Evolutionary conservation across 2,797 vertebrate genomes (phyloP), one percentile per base, ranked within the genome.

Genomic region (Trachops cirrhosus): DNA sequence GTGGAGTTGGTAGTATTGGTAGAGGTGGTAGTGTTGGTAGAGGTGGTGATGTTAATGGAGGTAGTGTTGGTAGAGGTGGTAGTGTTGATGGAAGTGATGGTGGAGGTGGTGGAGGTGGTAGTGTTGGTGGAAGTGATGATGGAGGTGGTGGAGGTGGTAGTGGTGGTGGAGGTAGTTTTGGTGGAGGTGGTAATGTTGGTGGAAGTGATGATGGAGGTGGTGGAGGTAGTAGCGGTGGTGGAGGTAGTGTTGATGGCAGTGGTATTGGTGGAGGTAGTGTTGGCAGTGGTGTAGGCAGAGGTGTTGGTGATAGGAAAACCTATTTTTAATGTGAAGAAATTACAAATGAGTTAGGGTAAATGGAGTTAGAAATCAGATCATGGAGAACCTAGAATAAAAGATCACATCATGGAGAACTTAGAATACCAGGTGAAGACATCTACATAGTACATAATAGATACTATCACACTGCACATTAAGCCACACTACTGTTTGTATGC

Each of bases 41-140:
- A 37, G 48, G 3, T 39, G 26, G 52, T 50, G 26, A 18, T n/a
- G 14, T 18, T n/a, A n/a, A n/a, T n/a, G n/a, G n/a, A n/a, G n/a
- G n/a, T n/a, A 44, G 46, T 46, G 46, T 14, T 14, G n/a, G 7
- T 46, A 18, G 2, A 16, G 7, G 11, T n/a, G 12, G 14, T 34
- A 22, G 5, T 41, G 9, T 48, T 15, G 70, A 22, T 41, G 37
- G 26, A 10, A 7, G 70, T 73, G 39, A 21, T 26, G 11, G 11
- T 26, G 14, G 70, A 16, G 14, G 12, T 73, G 39, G 70, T 8
- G 15, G 16, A 32, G 9, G 6, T 24, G 22, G 6, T 14, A 12
- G 10, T 34, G 37, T 1, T 6, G 18, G 1, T n/a, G 22, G 2
- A 48, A n/a, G 32, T 67, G n/a, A 12, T 10, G 10, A 6, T n/a